Conservation (phyloP, 2,888 invertebrate species). For the Chironomus tentans region DNA sequence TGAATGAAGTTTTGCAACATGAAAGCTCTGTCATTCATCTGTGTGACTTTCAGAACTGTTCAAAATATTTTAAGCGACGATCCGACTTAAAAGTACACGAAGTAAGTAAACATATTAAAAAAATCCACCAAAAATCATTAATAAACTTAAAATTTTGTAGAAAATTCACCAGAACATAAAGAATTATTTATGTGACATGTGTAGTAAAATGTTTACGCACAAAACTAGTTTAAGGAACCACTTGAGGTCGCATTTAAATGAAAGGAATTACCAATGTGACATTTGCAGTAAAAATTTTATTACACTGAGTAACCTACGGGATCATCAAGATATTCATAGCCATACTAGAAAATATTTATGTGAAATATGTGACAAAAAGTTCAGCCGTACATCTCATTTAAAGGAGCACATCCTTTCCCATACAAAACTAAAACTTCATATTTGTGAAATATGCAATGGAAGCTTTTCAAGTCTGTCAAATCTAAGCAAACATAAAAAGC, state of each 20-base stretch:
- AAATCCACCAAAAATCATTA: neutral
- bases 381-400: neutral
- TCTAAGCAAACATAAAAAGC: neutral
- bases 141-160: neutral
- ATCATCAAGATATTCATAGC: neutral
- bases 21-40: too few relatives aligned
- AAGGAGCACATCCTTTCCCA: neutral
- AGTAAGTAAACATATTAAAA: too few relatives aligned
- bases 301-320: neutral
- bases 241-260: neutral
- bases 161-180: constrained; percentile 3
- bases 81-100: too few relatives aligned
- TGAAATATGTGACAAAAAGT: constrained; percentile 6
- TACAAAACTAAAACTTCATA: neutral
- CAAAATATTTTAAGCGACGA: too few relatives aligned
- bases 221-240: constrained; percentile 3
- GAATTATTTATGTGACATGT: neutral
- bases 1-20: too few relatives aligned
- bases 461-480: neutral
- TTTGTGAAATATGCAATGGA: neutral
- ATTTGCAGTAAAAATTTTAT: neutral
- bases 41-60: too few relatives aligned
- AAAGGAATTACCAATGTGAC: neutral
- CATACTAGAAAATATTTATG: neutral
- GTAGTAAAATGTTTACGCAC: neutral